These are phyloP conservation scores for Xylota segnis DNA, from an alignment of 2,888 invertebrate genomes.

Conservation along the genomic window DNA sequence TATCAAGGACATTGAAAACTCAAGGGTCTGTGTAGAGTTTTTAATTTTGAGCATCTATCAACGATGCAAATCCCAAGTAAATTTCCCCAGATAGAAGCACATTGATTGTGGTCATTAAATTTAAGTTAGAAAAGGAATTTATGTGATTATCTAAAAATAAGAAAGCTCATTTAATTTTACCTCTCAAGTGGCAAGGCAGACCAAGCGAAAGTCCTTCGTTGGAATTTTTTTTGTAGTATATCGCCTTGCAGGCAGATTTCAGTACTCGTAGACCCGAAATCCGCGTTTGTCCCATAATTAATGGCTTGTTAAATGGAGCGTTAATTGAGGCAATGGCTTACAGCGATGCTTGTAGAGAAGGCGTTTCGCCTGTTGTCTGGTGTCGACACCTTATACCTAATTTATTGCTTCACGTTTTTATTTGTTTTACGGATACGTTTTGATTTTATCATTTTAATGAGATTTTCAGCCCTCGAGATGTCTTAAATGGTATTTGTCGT, in stretches of 20 bases:
- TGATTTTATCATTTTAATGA: conserved; percentile 53
- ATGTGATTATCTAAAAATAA: conserved; percentile 27
- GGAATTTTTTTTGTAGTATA: neutral
- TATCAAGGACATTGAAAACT: no score
- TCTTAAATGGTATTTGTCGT: neutral
- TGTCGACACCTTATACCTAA: conserved; percentile 51
- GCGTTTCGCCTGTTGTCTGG: conserved; percentile 27
- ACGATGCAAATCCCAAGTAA: neutral
- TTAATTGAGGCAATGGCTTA: conserved; percentile 49
- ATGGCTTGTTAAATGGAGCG: conserved; percentile 50
- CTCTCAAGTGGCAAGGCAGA: neutral
- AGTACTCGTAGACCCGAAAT: conserved; percentile 9
- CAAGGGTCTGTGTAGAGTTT: neutral
- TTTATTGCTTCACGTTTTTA: conserved; percentile 49
- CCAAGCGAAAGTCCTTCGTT: neutral
- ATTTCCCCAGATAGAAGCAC: conserved; percentile 22
- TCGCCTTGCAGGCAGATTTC: conserved; percentile 24
- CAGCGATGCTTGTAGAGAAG: conserved; percentile 4
- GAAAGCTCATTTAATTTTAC: conserved; percentile 7
- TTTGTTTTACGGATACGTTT: conserved; percentile 48
- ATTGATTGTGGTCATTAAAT: conserved; percentile 24
- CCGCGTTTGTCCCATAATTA: conserved; percentile 44
- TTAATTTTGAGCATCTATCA: neutral
- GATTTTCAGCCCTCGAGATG: conserved; percentile 29
- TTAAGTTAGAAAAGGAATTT: conserved; percentile 37